These are phyloP conservation scores for Alfaro cultratus DNA, from an alignment of 2,797 vertebrate species.

Conservation along the genomic window DNA sequence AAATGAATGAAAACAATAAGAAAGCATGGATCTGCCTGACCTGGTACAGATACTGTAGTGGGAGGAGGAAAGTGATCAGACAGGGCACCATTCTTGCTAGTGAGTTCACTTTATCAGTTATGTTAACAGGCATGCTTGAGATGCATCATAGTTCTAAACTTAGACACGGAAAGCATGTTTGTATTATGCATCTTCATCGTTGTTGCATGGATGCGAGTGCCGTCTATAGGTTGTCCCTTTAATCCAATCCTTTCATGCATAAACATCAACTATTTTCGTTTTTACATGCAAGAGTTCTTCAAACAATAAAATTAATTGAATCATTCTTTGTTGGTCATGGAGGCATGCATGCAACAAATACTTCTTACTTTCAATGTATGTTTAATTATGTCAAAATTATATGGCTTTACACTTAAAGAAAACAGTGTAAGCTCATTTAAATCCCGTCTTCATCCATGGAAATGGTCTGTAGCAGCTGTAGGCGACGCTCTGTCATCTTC, in stretches of 20 bases:
- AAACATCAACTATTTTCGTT: conserved; percentile 32
- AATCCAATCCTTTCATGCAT: conserved; percentile 24
- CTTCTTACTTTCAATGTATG: conserved; percentile 43
- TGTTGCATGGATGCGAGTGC: conserved; percentile 39
- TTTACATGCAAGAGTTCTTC: conserved; percentile 44
- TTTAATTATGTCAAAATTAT: conserved; percentile 33
- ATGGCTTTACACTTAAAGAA: conserved; percentile 43
- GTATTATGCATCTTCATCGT: conserved; percentile 22
- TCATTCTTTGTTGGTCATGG: conserved; percentile 36
- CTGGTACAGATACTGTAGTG: background rate
- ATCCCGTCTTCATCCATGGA: conserved; percentile 47
- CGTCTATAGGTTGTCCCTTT: conserved; percentile 36
- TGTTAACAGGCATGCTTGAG: background rate
- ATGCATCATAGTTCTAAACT: background rate
- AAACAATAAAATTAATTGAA: conserved; percentile 41
- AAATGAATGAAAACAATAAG: background rate
- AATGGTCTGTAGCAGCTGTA: conserved; percentile 60
- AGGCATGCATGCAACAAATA: conserved; percentile 55
- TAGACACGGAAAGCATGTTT: conserved; percentile 21
- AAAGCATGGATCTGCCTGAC: background rate
- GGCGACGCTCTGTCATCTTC: conserved; percentile 49
- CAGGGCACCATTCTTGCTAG: background rate
- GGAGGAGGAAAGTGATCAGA: background rate
- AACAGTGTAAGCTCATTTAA: conserved; percentile 36
- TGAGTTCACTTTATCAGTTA: background rate